Evolutionary conservation across 2,888 invertebrate species (phyloP), one percentile per base, ranked within the genome.

Genomic region (Tipula unca): DNA sequence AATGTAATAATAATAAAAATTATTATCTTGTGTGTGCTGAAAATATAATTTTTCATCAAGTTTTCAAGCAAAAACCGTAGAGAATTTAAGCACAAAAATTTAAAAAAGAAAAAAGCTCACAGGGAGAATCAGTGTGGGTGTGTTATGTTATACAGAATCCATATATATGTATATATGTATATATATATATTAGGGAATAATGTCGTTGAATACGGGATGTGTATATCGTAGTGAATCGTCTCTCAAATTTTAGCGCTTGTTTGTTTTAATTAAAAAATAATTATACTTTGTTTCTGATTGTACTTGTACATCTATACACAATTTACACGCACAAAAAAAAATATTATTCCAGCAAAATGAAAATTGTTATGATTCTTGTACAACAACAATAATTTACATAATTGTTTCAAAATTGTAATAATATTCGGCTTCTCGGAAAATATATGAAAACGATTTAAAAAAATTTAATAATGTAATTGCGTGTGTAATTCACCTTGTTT

Each of bases 241-340:
- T 25, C 69, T 13, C 25, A 69, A 69, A 25, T 25, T 69, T 69
- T 69, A 25, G 69, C 69, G 69, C 14, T 48, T 69, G 69, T 69
- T 69, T 69, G 25, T 69, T 69, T 69, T 69, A 69, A 69, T 69
- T 69, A 69, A 69, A 69, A 69, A 69, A 69, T 69, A 69, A 69
- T 69, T 69, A n/a, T n/a, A 69, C 69, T 25, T 69, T 69, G 20
- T 25, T 10, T 69, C 25, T 69, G 69, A 69, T 69, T 69, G 69
- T 69, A 42, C 10, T n/a, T 36, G 13, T 39, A 39, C 10, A 10
- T 39, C 4, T n/a, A 6, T 32, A 32, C 1, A 48, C 6, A 25
- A 13, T 13, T 25, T 69, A 25, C 69, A 69, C 69, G 10, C 69
- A 69, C 10, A 69, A 69, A 69, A 69, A 25, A 25, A 25, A 25